Conservation (phyloP, 1,140 invertebrate species). For the Hydropsyche tenuis region DNA sequence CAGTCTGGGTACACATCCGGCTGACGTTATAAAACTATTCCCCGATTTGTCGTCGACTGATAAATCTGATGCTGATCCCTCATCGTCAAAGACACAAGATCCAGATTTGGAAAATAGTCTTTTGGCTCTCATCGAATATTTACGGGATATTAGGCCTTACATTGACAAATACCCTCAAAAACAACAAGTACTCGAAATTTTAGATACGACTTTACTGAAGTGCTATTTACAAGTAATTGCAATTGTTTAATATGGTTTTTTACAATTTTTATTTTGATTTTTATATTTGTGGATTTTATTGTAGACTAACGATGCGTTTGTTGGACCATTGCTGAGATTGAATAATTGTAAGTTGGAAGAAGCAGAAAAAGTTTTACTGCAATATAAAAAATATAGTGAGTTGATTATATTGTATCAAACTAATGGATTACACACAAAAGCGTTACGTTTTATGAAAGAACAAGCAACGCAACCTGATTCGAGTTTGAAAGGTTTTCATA, state of each 20-base stretch:
- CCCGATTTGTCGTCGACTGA: slow-evolving; percentile 81
- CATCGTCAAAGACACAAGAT: slow-evolving; percentile 78
- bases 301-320: slow-evolving; percentile 92
- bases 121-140: slow-evolving; percentile 87
- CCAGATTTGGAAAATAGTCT: slow-evolving; percentile 87
- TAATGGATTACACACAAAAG: slow-evolving; percentile 90
- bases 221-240: slow-evolving; percentile 89
- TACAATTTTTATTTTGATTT: slow-evolving; percentile 44
- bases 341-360: slow-evolving; percentile 96
- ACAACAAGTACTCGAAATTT: slow-evolving; percentile 81
- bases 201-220: slow-evolving; percentile 95
- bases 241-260: slow-evolving; percentile 13
- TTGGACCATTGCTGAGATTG: slow-evolving; percentile 88
- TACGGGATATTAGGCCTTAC: slow-evolving; percentile 76
- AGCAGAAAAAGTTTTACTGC: slow-evolving; percentile 86
- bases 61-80: slow-evolving; percentile 61
- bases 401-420: slow-evolving; percentile 95
- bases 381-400: slow-evolving; percentile 89
- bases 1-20: slow-evolving; percentile 88
- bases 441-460: slow-evolving; percentile 85
- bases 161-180: slow-evolving; percentile 61
- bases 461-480: slow-evolving; percentile 81
- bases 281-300: slow-evolving; percentile 50
- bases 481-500: slow-evolving; percentile 78
- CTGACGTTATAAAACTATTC: slow-evolving; percentile 93